phyloP scores from a whole-genome alignment of 2,888 invertebrate genomes.

The Campopleginae sp. region DNA sequence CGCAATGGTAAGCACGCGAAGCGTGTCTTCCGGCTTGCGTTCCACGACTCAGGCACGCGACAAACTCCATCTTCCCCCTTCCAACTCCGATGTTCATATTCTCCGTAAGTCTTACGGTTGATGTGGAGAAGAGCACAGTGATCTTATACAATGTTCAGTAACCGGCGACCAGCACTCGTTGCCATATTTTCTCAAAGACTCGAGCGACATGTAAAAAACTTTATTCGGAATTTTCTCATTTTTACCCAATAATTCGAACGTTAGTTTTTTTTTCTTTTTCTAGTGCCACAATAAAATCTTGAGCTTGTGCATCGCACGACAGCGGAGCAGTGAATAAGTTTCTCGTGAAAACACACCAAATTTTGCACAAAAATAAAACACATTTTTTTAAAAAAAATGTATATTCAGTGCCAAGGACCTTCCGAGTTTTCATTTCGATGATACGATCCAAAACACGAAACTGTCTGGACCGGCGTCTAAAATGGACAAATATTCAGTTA shows the following conservation, averaged over 20 bases:
- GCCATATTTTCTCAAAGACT: slow-evolving; percentile 25
- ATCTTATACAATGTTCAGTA: slow-evolving; percentile 77
- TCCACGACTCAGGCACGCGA: slow-evolving; percentile 79
- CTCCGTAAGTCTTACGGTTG: slow-evolving; percentile 69
- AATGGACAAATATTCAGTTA: neutral
- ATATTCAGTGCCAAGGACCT: neutral
- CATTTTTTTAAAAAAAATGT: neutral
- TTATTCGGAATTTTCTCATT: neutral
- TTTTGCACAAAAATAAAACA: neutral
- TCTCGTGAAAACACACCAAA: neutral
- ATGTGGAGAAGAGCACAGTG: slow-evolving; percentile 73
- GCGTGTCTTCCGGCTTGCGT: slow-evolving; percentile 81
- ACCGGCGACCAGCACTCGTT: slow-evolving; percentile 65
- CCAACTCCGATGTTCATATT: slow-evolving; percentile 52
- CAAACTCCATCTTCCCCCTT: slow-evolving; percentile 71
- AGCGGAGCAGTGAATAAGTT: neutral
- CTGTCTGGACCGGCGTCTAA: neutral
- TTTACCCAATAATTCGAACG: neutral
- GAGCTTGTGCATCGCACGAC: too few relatives aligned
- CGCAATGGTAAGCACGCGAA: slow-evolving; percentile 77
- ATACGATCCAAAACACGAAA: neutral
- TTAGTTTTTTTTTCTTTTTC: neutral
- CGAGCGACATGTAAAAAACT: neutral
- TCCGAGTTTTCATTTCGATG: neutral
- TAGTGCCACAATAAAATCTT: neutral